Base-by-base conservation (phyloP, 2,888 invertebrate genomes). In the Lagria hirta region DNA sequence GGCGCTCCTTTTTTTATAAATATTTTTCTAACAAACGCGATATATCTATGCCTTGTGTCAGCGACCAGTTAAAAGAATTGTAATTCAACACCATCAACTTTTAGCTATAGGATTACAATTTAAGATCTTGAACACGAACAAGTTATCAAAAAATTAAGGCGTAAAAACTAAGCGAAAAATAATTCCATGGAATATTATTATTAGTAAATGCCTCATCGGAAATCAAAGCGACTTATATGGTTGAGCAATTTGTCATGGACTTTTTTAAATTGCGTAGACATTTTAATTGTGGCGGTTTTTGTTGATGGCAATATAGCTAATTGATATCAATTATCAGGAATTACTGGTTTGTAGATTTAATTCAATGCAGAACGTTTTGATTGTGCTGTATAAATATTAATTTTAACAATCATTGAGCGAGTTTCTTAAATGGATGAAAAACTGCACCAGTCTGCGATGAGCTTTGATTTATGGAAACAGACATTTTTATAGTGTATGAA, bases 261-360 rank as follows among this genome's bases (percentile, higher is more conserved):
- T 65, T 65, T 65, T 64, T 64, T 53, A 58, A 60, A 61, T 58
- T 58, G 56, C 55, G 49, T 54, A 54, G 58, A 62, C 64, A 62
- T 62, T 65, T 63, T 66, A 64, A 67, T 69, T 65, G 66, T 66
- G 60, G 53, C 60, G 56, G 52, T 67, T 67, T 68, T 68, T 68
- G 48, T 57, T 48, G 29, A 43, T 48, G 26, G 48, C 52, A 57
- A 59, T 60, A 60, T 51, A 50, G 52, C 54, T 65, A 68, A 67
- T 67, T 66, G 66, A 66, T 68, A 66, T 66, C 66, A 67, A 66
- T 69, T 68, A 65, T 65, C 63, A 61, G 62, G 68, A 68, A 64
- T 64, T 66, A 67, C 65, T 62, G 64, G 64, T 63, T 61, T 48
- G 40, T 49, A 52, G 52, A 54, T 52, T 57, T 57, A 55, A 55